A percentile compares a stretch with the other conserved stretches of the same genome.
Evolutionary conservation across 37 sponge, comb jelly and placozoan genomes (phyloP).

Genomic region (Eunapius fragilis): DNA sequence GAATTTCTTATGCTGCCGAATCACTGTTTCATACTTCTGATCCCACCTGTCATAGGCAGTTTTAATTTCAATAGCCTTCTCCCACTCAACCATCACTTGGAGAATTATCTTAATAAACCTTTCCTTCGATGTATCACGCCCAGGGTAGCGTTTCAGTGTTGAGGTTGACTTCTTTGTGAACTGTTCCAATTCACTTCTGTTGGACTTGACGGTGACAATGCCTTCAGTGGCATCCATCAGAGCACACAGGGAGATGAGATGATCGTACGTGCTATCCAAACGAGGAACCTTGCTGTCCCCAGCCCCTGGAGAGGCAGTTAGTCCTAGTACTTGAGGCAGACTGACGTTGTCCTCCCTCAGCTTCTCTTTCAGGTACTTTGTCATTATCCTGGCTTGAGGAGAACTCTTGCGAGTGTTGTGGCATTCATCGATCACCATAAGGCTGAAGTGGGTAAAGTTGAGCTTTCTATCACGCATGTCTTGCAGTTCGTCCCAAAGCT

Average conservation of each 20-base stretch:
- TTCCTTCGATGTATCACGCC: background rate
- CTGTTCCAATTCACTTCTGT: conserved; percentile 30
- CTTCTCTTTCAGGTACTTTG: conserved; percentile 32
- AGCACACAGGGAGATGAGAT: conserved; percentile 55
- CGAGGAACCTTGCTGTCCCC: conserved; percentile 28
- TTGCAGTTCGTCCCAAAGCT: conserved; percentile 28
- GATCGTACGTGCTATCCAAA: conserved; percentile 22
- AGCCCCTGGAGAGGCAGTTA: conserved; percentile 76
- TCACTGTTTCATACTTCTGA: conserved; percentile 26
- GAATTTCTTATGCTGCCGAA: conserved; percentile 13
- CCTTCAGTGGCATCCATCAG: conserved; percentile 67
- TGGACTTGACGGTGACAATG: conserved; percentile 26
- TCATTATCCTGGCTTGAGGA: conserved; percentile 58
- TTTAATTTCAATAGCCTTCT: background rate
- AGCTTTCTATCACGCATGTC: conserved; percentile 1
- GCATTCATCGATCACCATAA: conserved; percentile 89
- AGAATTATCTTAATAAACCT: background rate
- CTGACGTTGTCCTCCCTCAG: background rate
- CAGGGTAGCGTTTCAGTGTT: background rate
- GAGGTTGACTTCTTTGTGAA: background rate
- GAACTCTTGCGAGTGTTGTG: conserved; percentile 71
- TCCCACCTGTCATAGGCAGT: conserved; percentile 3
- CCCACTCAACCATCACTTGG: background rate
- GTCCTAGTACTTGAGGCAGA: conserved; percentile 63
- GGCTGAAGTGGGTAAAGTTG: conserved; percentile 39